Base-by-base conservation (phyloP, 1,140 invertebrate genomes). In the Eriosoma lanigerum region DNA sequence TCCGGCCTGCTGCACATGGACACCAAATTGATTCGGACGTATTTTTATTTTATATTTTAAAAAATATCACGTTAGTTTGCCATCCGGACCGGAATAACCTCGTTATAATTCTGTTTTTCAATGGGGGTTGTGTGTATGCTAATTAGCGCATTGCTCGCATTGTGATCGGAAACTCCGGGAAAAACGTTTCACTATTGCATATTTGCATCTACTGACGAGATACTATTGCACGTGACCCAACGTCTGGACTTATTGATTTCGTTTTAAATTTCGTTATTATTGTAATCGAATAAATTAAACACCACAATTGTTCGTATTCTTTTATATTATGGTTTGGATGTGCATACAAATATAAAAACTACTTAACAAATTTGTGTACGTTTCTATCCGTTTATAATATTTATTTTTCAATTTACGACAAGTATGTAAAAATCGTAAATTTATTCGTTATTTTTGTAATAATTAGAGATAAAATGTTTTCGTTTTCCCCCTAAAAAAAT, bases 1-100 rank as follows among this genome's bases (percentile, higher is more conserved):
- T 78, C 56, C 56, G 44, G 38, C 21, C 32, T 46, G 17, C 56
- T 78, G 75, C 54, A 60, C 75, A 78, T 17, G 21, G 38, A 46
- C 32, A 46, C 38, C 38, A 29, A 38, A 60, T 78, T 62, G 54
- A 78, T 78, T 78, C 54, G 21, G 75, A 60, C 75, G 54, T 21
- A 60, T 24, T 56, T 75, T 75, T 75, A 54, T 78, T 60, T 78
- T 78, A 52, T 58, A 56, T 56, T 76, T 76, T 76, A 44, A 56
- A 76, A 50, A 76, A 76, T 56, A 76, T 76, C 52, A 76, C 50
- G 72, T 76, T 32, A 29, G 73, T 76, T 58, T 76, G 54, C 54
- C 50, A 58, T 62, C 24, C 75, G 75, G n/a, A 60, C 54, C 38
- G 56, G 75, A 78, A 62, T 78, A 78, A 78, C 56, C 50, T 60